Evolutionary conservation across 2,797 vertebrate genomes (phyloP).

Genomic region (Esox masquinongy): DNA sequence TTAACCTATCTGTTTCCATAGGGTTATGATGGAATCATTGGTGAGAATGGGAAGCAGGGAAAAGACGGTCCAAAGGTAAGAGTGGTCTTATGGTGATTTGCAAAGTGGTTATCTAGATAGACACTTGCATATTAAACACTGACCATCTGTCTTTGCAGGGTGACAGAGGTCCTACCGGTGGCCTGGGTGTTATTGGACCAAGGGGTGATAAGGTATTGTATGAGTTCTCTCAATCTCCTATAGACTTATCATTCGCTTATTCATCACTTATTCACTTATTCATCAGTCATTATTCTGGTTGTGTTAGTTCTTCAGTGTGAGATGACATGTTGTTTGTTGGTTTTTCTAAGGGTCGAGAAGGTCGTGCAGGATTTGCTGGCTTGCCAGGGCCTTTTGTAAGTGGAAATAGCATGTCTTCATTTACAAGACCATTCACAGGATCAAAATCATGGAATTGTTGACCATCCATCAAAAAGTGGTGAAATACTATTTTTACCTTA

Average conservation of each 20-base stretch:
- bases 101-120: not conserved
- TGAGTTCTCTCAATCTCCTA: not conserved
- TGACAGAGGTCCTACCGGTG: conserved; percentile 63
- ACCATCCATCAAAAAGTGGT: not conserved
- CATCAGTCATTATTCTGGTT: no score
- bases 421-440: not conserved
- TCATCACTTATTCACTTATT: no score
- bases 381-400: conserved; percentile 74
- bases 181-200: conserved; percentile 63
- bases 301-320: not conserved
- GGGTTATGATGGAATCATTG: conserved; percentile 75
- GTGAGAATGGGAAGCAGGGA: conserved; percentile 74
- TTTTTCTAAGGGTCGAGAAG: conserved; percentile 67
- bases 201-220: conserved; percentile 71
- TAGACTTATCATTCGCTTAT: not conserved
- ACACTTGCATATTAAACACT: not conserved
- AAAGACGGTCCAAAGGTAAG: conserved; percentile 73
- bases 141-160: conserved; percentile 57
- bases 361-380: conserved; percentile 70
- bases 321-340: conserved; percentile 1
- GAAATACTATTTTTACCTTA: not conserved
- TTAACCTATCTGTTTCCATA: conserved; percentile 32
- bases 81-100: conserved; percentile 5
- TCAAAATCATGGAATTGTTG: not conserved
- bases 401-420: conserved; percentile 22